Base-by-base conservation (phyloP, 2,888 invertebrate species). In the Polia nebulosa region DNA sequence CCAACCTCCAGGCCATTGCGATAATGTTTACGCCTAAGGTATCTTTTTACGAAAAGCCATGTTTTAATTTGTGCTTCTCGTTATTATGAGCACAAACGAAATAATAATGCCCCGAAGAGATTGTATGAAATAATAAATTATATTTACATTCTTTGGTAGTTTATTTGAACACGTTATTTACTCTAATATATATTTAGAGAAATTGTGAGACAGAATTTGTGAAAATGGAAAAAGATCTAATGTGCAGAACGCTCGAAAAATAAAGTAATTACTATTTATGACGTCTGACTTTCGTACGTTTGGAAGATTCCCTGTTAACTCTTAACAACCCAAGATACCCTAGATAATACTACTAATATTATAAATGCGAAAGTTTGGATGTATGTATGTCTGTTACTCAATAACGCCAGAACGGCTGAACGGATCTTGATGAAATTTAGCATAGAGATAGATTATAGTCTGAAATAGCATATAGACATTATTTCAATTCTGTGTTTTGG, bases 1-100 rank as follows among this genome's bases (percentile, higher is more conserved):
- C 2, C 8, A 11, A 25, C 34, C 20, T 32, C n/a, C 11, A n/a
- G 11, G 27, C 15, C 15, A 22, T 5, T 13, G n/a, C 7, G 41
- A 41, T 8, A 41, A 20, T 15, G 11, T 22, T 15, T 44, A 29
- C 15, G 13, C 20, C 22, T 17, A 11, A 13, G 17, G 17, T 36
- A 56, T 22, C 11, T 49, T n/a, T 29, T 22, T 11, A 41, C n/a
- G 9, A 34, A 29, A 41, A 34, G 11, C 17, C 36, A 25, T 56
- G 49, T 63, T 71, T 36, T 51, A 44, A 51, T 71, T 56, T 56
- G 44, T 20, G 41, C 25, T 51, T 15, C 61, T 47, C 53, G 61
- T 61, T 69, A 25, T 36, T 36, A 63, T 6, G 55, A 71, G 25
- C 51, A 32, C 29, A 71, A 71, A 71, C 25, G 17, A 71, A 71